Conservation (phyloP, 2,113 vertebrate species). For the Pao palembangensis region DNA sequence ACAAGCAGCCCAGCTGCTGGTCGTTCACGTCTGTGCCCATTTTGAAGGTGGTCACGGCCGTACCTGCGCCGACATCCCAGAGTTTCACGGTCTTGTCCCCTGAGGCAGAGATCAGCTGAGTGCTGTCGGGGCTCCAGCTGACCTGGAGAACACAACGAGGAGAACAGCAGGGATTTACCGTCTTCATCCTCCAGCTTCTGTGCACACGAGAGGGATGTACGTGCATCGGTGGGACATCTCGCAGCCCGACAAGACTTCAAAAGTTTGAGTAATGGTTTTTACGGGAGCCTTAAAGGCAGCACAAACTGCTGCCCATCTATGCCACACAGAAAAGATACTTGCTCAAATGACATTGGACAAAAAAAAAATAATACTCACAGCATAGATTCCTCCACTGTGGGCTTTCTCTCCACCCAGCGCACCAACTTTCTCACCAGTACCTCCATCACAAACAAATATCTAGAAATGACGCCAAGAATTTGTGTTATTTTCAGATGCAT, state of each 20-base stretch:
- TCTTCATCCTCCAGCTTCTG: no score
- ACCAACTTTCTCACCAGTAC: constrained; percentile 77
- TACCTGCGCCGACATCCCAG: constrained; percentile 85
- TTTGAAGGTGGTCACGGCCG: constrained; percentile 85
- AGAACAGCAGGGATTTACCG: background rate
- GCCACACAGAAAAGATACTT: background rate
- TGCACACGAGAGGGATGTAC: no score
- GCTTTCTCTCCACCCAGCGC: constrained; percentile 85
- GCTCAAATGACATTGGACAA: background rate
- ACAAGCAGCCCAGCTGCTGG: constrained; percentile 97
- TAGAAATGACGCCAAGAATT: constrained; percentile 27
- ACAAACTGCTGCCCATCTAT: no score
- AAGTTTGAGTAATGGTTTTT: no score
- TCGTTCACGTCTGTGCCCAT: constrained; percentile 86
- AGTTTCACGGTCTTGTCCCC: constrained; percentile 95
- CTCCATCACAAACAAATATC: constrained; percentile 89
- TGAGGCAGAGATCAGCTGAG: constrained; percentile 90
- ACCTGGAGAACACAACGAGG: constrained; percentile 51
- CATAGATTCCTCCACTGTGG: constrained; percentile 93
- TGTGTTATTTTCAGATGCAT: background rate
- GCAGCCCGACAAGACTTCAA: no score
- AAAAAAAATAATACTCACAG: constrained; percentile 78
- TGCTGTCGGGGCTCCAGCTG: constrained; percentile 90
- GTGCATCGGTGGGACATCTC: no score
- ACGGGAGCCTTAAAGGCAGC: no score